Evolutionary conservation across 2,888 invertebrate genomes (phyloP).

Genomic region (Tiphia femorata): DNA sequence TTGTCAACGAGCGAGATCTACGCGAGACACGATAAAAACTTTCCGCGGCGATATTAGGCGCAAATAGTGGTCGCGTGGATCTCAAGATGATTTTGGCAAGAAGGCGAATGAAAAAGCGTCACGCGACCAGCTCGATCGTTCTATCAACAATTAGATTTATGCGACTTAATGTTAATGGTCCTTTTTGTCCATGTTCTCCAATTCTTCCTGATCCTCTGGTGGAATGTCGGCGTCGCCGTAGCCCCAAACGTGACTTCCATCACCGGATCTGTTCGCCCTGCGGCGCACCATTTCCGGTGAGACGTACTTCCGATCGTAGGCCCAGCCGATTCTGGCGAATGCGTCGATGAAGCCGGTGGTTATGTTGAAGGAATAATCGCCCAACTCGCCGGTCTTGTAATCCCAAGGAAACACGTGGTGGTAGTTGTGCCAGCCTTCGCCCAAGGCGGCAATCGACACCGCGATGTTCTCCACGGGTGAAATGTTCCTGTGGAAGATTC

Average conservation of each 20-base stretch:
- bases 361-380: slow-evolving; percentile 76
- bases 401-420: slow-evolving; percentile 81
- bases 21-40: too few relatives aligned
- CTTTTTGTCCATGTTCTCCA: slow-evolving; percentile 71
- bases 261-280: slow-evolving; percentile 73
- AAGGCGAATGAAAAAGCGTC: too few relatives aligned
- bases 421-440: slow-evolving; percentile 89
- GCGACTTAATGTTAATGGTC: too few relatives aligned
- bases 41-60: too few relatives aligned
- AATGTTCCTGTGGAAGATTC: slow-evolving; percentile 73
- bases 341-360: slow-evolving; percentile 86
- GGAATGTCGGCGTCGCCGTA: slow-evolving; percentile 75
- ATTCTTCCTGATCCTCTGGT: slow-evolving; percentile 72
- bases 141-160: too few relatives aligned
- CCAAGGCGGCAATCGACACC: slow-evolving; percentile 82
- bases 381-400: slow-evolving; percentile 74
- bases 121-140: too few relatives aligned
- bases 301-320: slow-evolving; percentile 81
- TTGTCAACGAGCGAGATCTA: too few relatives aligned
- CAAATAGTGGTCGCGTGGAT: too few relatives aligned
- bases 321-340: slow-evolving; percentile 85
- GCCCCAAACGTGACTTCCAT: slow-evolving; percentile 75
- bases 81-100: too few relatives aligned
- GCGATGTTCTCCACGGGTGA: slow-evolving; percentile 80
- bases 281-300: slow-evolving; percentile 73